phyloP scores from a whole-genome alignment of 1,140 invertebrate genomes.

The Varroa destructor region DNA sequence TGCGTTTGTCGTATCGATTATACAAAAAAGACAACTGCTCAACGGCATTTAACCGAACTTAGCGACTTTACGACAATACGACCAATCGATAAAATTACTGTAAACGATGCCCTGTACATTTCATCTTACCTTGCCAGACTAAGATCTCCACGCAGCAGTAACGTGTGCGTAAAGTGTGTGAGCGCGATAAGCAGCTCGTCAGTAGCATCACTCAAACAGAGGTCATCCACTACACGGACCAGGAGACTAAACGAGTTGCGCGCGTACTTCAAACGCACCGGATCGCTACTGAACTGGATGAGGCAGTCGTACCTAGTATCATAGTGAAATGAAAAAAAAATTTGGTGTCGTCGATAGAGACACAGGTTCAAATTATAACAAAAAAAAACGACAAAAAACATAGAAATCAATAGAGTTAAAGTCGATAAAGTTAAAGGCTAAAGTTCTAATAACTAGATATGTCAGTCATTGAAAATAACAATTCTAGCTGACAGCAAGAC shows the following conservation, averaged over 20 bases:
- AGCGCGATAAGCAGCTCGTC: slow-evolving; percentile 40
- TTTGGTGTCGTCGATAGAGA: not conserved
- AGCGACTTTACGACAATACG: too few relatives aligned
- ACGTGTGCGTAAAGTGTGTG: slow-evolving; percentile 79
- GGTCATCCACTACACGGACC: slow-evolving; percentile 77
- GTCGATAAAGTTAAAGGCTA: too few relatives aligned
- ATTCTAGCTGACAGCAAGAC: not conserved
- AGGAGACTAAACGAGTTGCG: slow-evolving; percentile 73
- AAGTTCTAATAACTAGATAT: not conserved
- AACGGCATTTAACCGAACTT: too few relatives aligned
- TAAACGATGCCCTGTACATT: too few relatives aligned
- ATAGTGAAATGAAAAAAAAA: not conserved
- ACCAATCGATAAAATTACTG: too few relatives aligned
- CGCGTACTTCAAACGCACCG: slow-evolving; percentile 57
- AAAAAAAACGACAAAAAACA: not conserved
- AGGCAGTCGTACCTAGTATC: slow-evolving; percentile 65
- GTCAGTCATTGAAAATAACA: not conserved
- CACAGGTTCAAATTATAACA: not conserved
- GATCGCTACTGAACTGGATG: slow-evolving; percentile 41
- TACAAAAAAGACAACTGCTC: too few relatives aligned
- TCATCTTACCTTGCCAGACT: slow-evolving; percentile 51
- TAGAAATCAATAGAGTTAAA: not conserved
- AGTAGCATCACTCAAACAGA: slow-evolving; percentile 65
- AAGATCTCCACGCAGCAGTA: slow-evolving; percentile 67
- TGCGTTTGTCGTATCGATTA: too few relatives aligned